These are phyloP conservation scores for Tridacna gigas DNA, from an alignment of 2,888 invertebrate species.

Conservation along the genomic window DNA sequence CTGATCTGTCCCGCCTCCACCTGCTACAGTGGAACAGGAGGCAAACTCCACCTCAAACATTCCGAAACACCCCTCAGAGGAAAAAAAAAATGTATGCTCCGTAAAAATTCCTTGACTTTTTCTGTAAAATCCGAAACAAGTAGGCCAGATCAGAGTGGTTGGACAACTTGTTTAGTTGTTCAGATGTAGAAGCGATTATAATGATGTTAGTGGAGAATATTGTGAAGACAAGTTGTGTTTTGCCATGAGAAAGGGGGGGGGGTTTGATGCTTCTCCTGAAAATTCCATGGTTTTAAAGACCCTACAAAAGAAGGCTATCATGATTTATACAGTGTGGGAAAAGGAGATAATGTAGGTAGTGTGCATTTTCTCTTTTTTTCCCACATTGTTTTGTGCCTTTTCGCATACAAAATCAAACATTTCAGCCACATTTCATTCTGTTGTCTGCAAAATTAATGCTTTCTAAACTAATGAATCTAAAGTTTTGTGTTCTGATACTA, in stretches of 20 bases:
- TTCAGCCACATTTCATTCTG: too few species aligned
- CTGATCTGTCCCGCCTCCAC: neutral
- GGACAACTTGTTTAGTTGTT: constrained; percentile 26
- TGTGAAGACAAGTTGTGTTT: constrained; percentile 16
- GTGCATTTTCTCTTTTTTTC: neutral
- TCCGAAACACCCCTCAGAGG: neutral
- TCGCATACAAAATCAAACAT: too few species aligned
- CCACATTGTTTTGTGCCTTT: neutral
- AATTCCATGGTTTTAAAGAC: too few species aligned
- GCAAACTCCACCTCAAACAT: constrained; percentile 64
- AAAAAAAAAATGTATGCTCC: neutral
- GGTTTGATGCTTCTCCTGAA: neutral
- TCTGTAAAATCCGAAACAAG: constrained; percentile 9
- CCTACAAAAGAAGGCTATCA: neutral
- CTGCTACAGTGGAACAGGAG: constrained; percentile 42
- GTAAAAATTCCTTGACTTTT: neutral
- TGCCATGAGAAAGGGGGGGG: neutral
- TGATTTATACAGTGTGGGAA: neutral
- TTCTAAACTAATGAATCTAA: too few species aligned
- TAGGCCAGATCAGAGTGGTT: neutral
- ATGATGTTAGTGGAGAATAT: neutral
- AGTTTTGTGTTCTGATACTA: too few species aligned
- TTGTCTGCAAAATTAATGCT: too few species aligned
- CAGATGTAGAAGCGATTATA: constrained; percentile 11
- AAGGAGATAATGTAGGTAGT: neutral